phyloP scores from a whole-genome alignment of 64 coral and sea anemone species.

The Cladopsammia gracilis region DNA sequence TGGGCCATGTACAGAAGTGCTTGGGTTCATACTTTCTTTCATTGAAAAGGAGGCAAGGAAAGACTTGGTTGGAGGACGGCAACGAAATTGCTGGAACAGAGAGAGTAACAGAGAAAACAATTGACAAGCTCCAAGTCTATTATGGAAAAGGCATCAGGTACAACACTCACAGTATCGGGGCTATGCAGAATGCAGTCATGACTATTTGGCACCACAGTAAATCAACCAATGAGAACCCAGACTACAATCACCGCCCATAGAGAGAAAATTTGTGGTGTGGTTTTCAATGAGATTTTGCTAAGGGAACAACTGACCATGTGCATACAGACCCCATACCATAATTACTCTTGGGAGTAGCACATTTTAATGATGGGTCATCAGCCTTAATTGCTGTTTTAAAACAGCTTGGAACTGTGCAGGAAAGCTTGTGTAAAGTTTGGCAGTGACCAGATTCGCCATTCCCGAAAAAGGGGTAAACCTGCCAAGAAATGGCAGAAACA shows the following conservation, averaged over 20 bases:
- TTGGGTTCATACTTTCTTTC: conserved; percentile 56
- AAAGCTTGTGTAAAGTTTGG: no score
- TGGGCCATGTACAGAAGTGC: conserved; percentile 55
- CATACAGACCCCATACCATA: neutral
- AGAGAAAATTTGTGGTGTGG: neutral
- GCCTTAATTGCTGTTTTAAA: no score
- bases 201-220: neutral
- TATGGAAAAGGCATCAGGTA: neutral
- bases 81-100: conserved; percentile 57
- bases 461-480: no score
- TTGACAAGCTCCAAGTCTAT: conserved; percentile 67
- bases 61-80: conserved; percentile 33
- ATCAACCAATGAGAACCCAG: neutral
- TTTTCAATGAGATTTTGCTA: neutral
- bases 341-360: no score
- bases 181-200: neutral
- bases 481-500: no score
- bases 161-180: neutral
- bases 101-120: conserved; percentile 39
- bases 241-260: neutral
- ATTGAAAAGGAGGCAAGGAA: conserved; percentile 26
- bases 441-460: no score
- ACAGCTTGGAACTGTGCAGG: no score
- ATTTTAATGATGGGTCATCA: no score
- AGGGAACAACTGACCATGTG: neutral